Evolutionary conservation across 2,888 invertebrate species (phyloP), one percentile per base, ranked within the genome.

Genomic region (Tipula confusa): DNA sequence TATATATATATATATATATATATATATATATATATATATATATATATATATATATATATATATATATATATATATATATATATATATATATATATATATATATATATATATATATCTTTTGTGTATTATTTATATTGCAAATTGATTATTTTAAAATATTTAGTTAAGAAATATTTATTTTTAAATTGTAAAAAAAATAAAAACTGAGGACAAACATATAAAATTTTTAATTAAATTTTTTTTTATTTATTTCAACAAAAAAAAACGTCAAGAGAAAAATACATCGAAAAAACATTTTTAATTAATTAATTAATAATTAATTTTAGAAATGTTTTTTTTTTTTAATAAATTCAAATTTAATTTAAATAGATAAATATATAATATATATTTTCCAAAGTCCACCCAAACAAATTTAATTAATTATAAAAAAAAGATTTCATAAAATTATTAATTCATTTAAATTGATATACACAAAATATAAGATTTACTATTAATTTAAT

Each of bases 361-460:
- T 64, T 64, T 64, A 64, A n/a, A n/a, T n/a, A n/a, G n/a, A n/a
- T n/a, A n/a, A n/a, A n/a, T 64, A 64, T 64, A 64, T 64, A 64
- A n/a, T 31, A 64, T 64, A 64, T 64, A 64, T 64, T 24, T 64
- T 64, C 7, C 24, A 64, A 64, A 64, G 64, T 64, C 64, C 64
- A 64, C 64, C 64, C 64, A 64, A 64, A 64, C 64, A 64, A 64
- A 64, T 43, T n/a, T n/a, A 43, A 43, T 64, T 64, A 64, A 64
- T 64, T 64, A 24, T 64, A 64, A 64, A 64, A 64, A 64, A 64
- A 36, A 64, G 15, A 43, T 43, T 64, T 64, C 64, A 64, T 24
- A n/a, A n/a, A n/a, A n/a, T n/a, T n/a, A n/a, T n/a, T n/a, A n/a
- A n/a, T n/a, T n/a, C n/a, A n/a, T n/a, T n/a, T n/a, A n/a, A n/a